phyloP scores from a whole-genome alignment of 2,888 invertebrate species.

The Drosophila robusta region DNA sequence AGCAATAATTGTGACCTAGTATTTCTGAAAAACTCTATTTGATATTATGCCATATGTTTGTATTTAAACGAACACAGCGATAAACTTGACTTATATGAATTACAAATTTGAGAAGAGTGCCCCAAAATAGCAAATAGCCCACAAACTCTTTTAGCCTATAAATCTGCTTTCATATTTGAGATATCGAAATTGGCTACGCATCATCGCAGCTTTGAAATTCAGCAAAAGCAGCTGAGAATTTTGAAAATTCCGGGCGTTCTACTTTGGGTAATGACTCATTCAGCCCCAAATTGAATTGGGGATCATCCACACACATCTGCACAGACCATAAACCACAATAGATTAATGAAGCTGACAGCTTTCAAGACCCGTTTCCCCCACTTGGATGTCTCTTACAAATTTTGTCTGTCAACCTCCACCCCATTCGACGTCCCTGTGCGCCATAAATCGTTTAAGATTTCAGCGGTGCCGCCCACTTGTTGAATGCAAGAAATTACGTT shows the following conservation, averaged over 20 bases:
- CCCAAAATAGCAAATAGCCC: not conserved
- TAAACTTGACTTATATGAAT: not conserved
- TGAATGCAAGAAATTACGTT: slow-evolving; percentile 60
- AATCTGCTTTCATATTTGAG: slow-evolving; percentile 13
- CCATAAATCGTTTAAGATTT: slow-evolving; percentile 61
- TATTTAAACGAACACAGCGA: not conserved
- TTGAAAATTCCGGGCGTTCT: slow-evolving; percentile 14
- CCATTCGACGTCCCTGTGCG: slow-evolving; percentile 3
- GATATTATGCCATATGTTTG: slow-evolving; percentile 2
- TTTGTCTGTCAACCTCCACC: slow-evolving; percentile 22
- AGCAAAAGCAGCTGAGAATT: slow-evolving; percentile 48
- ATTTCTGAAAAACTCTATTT: not conserved
- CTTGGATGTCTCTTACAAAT: slow-evolving; percentile 33
- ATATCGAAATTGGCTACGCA: slow-evolving; percentile 23
- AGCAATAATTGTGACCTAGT: slow-evolving; percentile 7
- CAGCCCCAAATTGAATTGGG: slow-evolving; percentile 50
- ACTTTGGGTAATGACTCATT: slow-evolving; percentile 47
- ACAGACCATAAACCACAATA: slow-evolving; percentile 51
- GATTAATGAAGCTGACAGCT: slow-evolving; percentile 59
- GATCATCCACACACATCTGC: slow-evolving; percentile 42
- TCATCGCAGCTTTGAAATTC: slow-evolving; percentile 10
- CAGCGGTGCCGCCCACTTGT: slow-evolving; percentile 69
- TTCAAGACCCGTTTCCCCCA: not conserved
- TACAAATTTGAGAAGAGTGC: not conserved
- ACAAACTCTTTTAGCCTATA: not conserved